Conservation (phyloP, 2,797 vertebrate genomes). For the Alauda arvensis region DNA sequence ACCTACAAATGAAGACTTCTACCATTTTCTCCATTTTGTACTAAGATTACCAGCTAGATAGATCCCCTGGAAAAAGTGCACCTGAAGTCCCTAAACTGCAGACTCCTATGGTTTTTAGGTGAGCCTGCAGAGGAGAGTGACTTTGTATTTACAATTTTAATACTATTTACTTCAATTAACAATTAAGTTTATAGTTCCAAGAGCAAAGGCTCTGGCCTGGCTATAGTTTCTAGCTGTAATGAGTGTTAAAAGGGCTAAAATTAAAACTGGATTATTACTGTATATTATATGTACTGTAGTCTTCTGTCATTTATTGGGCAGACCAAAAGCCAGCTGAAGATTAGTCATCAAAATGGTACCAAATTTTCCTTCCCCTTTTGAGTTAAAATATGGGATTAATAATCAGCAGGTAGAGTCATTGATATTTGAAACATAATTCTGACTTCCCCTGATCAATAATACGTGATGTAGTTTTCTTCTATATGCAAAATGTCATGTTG, state of each 20-base stretch:
- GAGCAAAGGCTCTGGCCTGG: neutral
- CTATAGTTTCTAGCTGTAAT: neutral
- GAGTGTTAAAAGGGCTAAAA: neutral
- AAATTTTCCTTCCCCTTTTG: neutral
- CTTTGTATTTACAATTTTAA: neutral
- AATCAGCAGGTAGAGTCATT: neutral
- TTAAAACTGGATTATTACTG: neutral
- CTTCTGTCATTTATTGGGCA: neutral
- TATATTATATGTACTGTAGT: neutral
- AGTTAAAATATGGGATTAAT: slow-evolving; percentile 7
- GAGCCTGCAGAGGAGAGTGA: neutral
- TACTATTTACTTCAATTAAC: neutral
- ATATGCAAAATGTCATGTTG: slow-evolving; percentile 5
- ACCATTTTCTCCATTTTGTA: neutral
- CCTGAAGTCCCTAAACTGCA: neutral
- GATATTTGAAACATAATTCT: slow-evolving; percentile 12
- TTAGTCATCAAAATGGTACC: neutral
- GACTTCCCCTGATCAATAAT: neutral
- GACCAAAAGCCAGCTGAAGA: neutral
- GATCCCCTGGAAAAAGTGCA: neutral
- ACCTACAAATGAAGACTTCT: neutral
- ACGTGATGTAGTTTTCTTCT: neutral
- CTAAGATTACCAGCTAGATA: neutral
- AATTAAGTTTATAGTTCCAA: neutral
- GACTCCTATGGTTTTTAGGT: neutral